These are phyloP conservation scores for Neomorphus geoffroyi DNA, from an alignment of 2,797 vertebrate genomes.

Conservation along the genomic window DNA sequence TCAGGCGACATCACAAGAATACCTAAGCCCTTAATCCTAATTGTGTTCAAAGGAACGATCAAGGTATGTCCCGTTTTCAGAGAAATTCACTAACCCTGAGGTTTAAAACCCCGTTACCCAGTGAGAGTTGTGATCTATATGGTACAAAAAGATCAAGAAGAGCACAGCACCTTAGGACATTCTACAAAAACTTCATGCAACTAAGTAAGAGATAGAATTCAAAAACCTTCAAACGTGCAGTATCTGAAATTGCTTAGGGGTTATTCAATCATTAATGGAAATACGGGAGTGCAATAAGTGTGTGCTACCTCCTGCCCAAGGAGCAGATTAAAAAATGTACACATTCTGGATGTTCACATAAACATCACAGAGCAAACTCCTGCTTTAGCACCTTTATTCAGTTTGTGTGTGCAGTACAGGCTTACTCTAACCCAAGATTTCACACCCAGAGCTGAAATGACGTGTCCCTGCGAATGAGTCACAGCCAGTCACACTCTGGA, in stretches of 20 bases:
- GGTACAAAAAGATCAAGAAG: neutral
- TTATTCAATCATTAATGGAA: neutral
- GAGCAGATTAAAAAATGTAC: neutral
- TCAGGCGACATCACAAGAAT: slow-evolving; percentile 35
- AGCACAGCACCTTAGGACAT: neutral
- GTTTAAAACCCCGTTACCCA: neutral
- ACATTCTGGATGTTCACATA: neutral
- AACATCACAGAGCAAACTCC: neutral
- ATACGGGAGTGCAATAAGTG: neutral
- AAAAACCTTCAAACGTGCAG: neutral
- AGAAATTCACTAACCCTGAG: slow-evolving; percentile 7
- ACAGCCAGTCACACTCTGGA: neutral
- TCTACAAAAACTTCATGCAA: neutral
- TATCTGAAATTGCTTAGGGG: neutral
- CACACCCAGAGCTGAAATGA: neutral
- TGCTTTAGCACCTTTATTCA: neutral
- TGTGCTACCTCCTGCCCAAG: neutral
- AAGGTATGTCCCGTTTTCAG: slow-evolving; percentile 10
- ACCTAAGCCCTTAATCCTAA: slow-evolving; percentile 61
- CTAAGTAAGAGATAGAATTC: neutral
- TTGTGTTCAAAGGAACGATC: slow-evolving; percentile 35
- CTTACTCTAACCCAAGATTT: neutral
- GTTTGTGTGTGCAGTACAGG: neutral
- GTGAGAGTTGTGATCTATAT: neutral
- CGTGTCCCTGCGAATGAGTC: neutral